Percentiles rank a stretch among this genome's conserved stretches.
Conservation (phyloP, 2,113 vertebrate genomes). For the Rousettus leschenaultii region DNA sequence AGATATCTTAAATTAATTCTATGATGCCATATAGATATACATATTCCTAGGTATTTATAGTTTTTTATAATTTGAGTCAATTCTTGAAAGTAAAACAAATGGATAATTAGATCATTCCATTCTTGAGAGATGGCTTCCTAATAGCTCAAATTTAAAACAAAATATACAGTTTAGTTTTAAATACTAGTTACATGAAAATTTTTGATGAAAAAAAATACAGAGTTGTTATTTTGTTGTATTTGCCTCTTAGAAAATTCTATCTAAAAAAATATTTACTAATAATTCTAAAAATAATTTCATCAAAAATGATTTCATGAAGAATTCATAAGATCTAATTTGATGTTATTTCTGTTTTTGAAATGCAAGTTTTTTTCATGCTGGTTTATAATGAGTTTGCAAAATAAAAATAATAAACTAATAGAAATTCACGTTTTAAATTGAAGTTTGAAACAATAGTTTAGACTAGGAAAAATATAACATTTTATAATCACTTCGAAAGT, state of each 20-base stretch:
- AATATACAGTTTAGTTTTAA: not conserved
- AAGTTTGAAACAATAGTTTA: not conserved
- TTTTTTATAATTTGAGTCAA: not conserved
- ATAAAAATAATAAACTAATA: not conserved
- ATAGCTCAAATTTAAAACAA: not conserved
- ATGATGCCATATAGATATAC: not conserved
- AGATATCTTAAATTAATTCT: not conserved
- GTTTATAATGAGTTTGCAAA: conserved; percentile 44
- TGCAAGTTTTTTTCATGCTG: conserved; percentile 37
- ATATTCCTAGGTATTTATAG: not conserved
- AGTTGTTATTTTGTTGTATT: not conserved
- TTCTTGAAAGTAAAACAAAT: not conserved
- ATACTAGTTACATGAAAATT: not conserved
- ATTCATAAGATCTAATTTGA: conserved; percentile 49
- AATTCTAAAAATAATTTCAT: conserved; percentile 60
- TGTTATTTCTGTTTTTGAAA: conserved; percentile 34
- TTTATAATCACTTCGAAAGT: not conserved
- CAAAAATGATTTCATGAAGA: conserved; percentile 35
- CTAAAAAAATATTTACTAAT: not conserved
- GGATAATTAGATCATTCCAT: not conserved
- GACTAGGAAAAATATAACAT: not conserved
- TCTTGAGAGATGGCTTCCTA: not conserved
- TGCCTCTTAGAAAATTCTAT: not conserved
- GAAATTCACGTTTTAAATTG: not conserved
- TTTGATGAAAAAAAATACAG: not conserved